These are phyloP conservation scores for Bombus picipes DNA, from an alignment of 1,140 invertebrate genomes.

Conservation along the genomic window DNA sequence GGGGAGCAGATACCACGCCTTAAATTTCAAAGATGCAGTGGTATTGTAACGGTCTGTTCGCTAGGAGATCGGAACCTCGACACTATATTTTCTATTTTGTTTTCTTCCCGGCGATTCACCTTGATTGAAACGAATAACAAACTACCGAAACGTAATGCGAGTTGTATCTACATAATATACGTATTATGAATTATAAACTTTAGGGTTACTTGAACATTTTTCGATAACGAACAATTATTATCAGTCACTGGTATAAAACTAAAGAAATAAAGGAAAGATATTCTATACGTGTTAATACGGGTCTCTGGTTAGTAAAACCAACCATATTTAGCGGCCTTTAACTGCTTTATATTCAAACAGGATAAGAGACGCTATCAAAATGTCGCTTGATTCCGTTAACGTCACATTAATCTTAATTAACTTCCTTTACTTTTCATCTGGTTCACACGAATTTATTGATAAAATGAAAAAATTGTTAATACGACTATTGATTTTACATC, in stretches of 20 bases:
- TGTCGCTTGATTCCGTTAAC: constrained; percentile 13
- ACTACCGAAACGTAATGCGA: neutral
- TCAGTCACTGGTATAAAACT: neutral
- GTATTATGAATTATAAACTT: neutral
- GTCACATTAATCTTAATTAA: constrained; percentile 37
- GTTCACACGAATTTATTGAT: neutral
- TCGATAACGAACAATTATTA: neutral
- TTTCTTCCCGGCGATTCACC: constrained; percentile 16
- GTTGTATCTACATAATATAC: too few species aligned
- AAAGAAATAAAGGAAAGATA: neutral
- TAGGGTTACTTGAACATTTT: neutral
- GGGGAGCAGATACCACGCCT: constrained; percentile 38
- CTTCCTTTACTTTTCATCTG: constrained; percentile 10
- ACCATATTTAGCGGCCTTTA: neutral
- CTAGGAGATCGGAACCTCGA: constrained; percentile 8
- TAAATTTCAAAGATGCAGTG: constrained; percentile 48
- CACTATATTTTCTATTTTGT: constrained; percentile 35
- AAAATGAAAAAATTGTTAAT: neutral
- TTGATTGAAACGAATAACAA: constrained; percentile 24
- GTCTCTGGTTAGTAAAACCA: neutral
- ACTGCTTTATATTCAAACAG: neutral
- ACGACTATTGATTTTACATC: neutral
- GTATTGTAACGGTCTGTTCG: constrained; percentile 33
- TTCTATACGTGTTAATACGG: neutral
- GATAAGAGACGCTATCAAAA: constrained; percentile 21